These are phyloP conservation scores for Rugalucina vietnamica DNA, from an alignment of 2,888 invertebrate species.

Conservation along the genomic window DNA sequence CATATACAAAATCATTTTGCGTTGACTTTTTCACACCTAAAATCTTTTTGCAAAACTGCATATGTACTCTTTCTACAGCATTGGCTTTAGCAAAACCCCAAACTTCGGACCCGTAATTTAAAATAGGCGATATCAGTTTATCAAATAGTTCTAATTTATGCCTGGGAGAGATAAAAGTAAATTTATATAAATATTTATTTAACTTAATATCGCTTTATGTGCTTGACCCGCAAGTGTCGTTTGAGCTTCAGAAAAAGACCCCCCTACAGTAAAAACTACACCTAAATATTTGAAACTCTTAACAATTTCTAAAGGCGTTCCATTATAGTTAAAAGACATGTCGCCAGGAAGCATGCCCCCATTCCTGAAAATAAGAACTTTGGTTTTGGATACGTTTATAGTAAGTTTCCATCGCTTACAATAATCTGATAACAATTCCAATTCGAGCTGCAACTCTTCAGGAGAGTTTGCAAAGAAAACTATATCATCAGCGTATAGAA, in stretches of 20 bases:
- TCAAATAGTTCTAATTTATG: conserved; percentile 35
- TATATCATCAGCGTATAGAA: background rate
- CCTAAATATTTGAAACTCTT: conserved; percentile 15
- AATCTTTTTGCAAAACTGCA: conserved; percentile 27
- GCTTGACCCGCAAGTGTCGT: conserved; percentile 26
- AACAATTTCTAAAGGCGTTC: background rate
- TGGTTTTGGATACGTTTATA: background rate
- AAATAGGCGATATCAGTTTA: conserved; percentile 28
- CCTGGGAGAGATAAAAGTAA: conserved; percentile 13
- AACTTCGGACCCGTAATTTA: conserved; percentile 26
- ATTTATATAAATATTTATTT: conserved; percentile 28
- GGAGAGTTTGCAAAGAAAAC: background rate
- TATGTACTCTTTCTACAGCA: conserved; percentile 28
- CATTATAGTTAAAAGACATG: background rate
- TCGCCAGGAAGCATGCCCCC: background rate
- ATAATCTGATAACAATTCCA: background rate
- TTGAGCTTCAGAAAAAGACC: conserved; percentile 9
- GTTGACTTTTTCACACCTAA: conserved; percentile 27
- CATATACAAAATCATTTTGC: conserved; percentile 37
- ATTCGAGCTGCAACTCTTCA: background rate
- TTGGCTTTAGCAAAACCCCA: conserved; percentile 12
- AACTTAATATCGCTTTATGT: conserved; percentile 30
- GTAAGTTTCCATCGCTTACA: background rate
- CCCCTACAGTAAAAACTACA: background rate
- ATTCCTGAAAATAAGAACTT: background rate